Percentiles rank a stretch among this genome's conserved stretches.
These are phyloP conservation scores for Nineta flava DNA, from an alignment of 2,888 invertebrate genomes.

Conservation along the genomic window DNA sequence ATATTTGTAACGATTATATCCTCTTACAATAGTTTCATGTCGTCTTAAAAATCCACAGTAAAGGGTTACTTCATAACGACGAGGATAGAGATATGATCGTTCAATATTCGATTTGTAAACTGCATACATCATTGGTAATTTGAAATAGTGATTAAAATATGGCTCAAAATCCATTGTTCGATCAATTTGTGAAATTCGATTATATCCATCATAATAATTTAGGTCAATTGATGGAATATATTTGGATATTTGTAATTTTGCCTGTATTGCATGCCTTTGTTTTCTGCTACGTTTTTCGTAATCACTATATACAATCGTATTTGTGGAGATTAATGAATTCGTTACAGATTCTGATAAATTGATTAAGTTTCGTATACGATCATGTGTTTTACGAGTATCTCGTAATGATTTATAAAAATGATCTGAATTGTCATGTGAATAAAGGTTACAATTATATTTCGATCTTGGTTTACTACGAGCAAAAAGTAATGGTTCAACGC, in stretches of 20 bases:
- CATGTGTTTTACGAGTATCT: background rate
- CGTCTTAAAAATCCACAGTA: background rate
- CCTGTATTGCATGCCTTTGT: background rate
- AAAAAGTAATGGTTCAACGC: too few species aligned
- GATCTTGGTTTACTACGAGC: too few species aligned
- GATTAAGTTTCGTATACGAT: background rate
- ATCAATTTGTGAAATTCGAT: background rate
- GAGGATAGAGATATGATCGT: slow-evolving; percentile 1
- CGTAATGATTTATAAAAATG: background rate
- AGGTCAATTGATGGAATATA: too few species aligned
- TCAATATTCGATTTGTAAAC: background rate
- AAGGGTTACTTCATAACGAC: slow-evolving; percentile 3
- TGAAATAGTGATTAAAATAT: background rate
- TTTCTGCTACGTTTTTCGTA: background rate
- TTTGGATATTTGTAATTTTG: background rate
- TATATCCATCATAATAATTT: background rate
- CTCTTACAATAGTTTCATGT: background rate
- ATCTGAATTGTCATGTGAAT: too few species aligned
- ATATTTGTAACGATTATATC: background rate
- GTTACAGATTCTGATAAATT: background rate
- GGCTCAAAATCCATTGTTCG: background rate
- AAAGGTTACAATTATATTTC: too few species aligned
- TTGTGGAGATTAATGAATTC: background rate
- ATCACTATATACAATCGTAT: too few species aligned
- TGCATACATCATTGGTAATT: background rate